Conservation (phyloP, 30 jellyfish, hydroid and myxozoan genomes). For the Aurelia coerulea region DNA sequence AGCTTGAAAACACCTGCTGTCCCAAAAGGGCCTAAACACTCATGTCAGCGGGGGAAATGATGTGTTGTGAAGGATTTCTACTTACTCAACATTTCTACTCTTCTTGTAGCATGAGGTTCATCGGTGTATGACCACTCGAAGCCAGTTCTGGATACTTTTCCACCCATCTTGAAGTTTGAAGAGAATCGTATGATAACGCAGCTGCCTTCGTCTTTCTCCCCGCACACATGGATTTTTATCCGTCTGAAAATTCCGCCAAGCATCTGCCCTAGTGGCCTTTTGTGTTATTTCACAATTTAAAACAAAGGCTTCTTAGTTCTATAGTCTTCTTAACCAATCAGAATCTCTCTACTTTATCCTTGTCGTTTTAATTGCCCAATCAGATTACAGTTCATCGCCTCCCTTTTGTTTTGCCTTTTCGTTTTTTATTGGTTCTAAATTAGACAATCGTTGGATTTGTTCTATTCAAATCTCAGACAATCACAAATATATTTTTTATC, state of each 20-base stretch:
- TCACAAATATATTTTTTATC: too few species aligned
- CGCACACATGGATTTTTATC: constrained; percentile 23
- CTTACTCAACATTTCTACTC: constrained; percentile 90
- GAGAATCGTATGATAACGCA: background rate
- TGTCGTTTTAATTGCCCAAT: too few species aligned
- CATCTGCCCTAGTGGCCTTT: constrained; percentile 10
- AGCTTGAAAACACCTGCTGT: constrained; percentile 7
- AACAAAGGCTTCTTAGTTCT: too few species aligned
- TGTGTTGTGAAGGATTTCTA: background rate
- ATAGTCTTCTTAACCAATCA: constrained; percentile 1
- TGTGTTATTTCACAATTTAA: too few species aligned
- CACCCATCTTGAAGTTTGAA: constrained; percentile 71
- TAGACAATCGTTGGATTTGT: too few species aligned
- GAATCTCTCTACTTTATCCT: background rate
- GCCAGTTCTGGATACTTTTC: constrained; percentile 75
- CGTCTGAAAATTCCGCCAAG: constrained; percentile 39
- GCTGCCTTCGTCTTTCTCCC: too few species aligned
- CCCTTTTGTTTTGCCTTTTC: too few species aligned
- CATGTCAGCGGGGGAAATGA: background rate
- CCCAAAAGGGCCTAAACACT: constrained; percentile 4
- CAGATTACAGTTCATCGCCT: too few species aligned
- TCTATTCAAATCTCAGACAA: too few species aligned
- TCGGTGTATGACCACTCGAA: constrained; percentile 82
- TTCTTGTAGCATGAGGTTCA: constrained; percentile 94
- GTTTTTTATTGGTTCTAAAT: too few species aligned